These are phyloP conservation scores for Tenthredo livida DNA, from an alignment of 2,888 invertebrate genomes.

Conservation along the genomic window DNA sequence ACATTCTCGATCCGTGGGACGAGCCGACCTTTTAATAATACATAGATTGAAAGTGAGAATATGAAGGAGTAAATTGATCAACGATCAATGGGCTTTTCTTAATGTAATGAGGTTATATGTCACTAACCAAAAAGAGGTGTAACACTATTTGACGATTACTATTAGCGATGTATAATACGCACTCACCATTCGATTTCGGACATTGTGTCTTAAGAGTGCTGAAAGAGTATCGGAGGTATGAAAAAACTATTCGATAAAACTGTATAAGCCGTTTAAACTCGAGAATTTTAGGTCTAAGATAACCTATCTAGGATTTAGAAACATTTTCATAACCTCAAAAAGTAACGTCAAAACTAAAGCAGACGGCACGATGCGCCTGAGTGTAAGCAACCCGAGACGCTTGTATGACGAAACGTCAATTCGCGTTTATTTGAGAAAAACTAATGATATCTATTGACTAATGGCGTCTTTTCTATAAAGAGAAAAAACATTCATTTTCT, in stretches of 20 bases:
- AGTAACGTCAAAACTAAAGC: background rate
- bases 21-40: slow-evolving; percentile 66
- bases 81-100: no score
- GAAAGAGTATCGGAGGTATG: background rate
- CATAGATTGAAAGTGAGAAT: slow-evolving; percentile 13
- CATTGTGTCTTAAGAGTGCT: slow-evolving; percentile 60
- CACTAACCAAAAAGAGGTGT: background rate
- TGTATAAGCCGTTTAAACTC: background rate
- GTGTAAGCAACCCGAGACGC: background rate
- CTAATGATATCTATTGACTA: background rate
- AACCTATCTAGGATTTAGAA: background rate
- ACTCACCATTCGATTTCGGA: slow-evolving; percentile 70
- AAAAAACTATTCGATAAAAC: background rate
- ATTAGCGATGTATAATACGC: background rate
- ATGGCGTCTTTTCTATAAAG: background rate
- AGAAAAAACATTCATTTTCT: background rate
- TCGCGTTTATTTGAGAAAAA: background rate
- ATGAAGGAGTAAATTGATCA: background rate
- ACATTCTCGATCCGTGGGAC: slow-evolving; percentile 65
- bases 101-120: background rate
- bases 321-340: slow-evolving; percentile 36
- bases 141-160: background rate
- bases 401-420: background rate
- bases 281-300: background rate
- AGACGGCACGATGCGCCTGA: slow-evolving; percentile 9